Evolutionary conservation across 2,113 vertebrate genomes (phyloP).

Genomic region (Cyprinodon tularosa): DNA sequence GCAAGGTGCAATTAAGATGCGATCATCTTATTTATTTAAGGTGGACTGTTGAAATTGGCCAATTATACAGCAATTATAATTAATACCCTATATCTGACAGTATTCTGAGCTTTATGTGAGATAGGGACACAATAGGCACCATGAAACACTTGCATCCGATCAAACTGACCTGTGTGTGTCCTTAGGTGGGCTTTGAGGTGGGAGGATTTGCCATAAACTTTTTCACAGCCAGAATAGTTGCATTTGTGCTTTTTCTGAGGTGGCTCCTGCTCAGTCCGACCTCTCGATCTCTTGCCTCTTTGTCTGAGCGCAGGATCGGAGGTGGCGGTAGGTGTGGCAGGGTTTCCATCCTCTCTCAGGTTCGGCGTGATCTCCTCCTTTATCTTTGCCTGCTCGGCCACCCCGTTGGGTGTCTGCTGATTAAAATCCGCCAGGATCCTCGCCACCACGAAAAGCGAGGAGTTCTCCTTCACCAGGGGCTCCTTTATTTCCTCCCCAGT

Average conservation of each 20-base stretch:
- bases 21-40: not conserved
- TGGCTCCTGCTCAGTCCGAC: constrained; percentile 88
- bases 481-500: constrained; percentile 84
- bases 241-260: constrained; percentile 99
- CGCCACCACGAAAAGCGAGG: constrained; percentile 92
- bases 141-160: constrained; percentile 63
- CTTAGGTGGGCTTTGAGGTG: constrained; percentile 99
- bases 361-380: constrained; percentile 82
- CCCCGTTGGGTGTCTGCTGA: constrained; percentile 86
- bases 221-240: constrained; percentile 97
- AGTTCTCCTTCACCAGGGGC: constrained; percentile 84
- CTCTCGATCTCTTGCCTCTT: constrained; percentile 90
- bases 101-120: constrained; percentile 10
- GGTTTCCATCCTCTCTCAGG: constrained; percentile 83
- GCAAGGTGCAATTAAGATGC: not conserved
- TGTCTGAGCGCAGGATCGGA: constrained; percentile 89
- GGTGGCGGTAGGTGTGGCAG: constrained; percentile 89
- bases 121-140: constrained; percentile 33
- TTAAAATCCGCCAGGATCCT: constrained; percentile 96
- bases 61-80: constrained; percentile 10
- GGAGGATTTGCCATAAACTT: constrained; percentile 99
- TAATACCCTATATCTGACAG: not conserved
- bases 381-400: constrained; percentile 82
- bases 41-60: constrained; percentile 27
- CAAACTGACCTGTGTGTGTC: constrained; percentile 98